Base-by-base conservation (phyloP, 2,113 vertebrate genomes). In the Cynocephalus volans region DNA sequence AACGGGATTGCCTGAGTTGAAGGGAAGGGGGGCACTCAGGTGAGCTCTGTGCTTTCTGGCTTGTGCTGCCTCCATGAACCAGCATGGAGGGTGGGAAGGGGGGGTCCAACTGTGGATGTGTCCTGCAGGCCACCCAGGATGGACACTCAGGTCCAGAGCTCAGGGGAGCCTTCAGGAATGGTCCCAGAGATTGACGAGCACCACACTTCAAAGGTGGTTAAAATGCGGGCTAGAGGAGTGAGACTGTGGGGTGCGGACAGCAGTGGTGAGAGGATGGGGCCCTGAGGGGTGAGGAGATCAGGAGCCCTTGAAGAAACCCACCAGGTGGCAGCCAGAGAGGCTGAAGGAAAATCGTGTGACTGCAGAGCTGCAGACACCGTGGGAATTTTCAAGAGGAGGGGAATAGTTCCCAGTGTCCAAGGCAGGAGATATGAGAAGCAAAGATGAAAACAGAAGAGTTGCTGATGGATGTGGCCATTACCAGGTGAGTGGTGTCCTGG, bases 281-380 rank as follows among this genome's bases (percentile, higher is more conserved):
- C 50, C 23, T 18, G 67, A 24, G 17, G 18, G 26, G 21, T 1
- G 17, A 13, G 50, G 41, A 65, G 12, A 52, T 33, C 36, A 72
- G 58, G 65, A 80, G 54, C 56, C 73, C 14, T 4, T 14, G n/a
- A 67, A 48, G 70, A 24, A 77, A 69, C 69, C n/a, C 17, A 6
- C 21, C 19, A 5, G 73, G 36, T 23, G 50, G 48, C 36, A 17
- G 18, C 45, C 28, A 5, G 48, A 80, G 23, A 50, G 2, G 10
- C 52, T 15, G 18, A 26, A 21, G 65, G 60, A 31, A 45, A 77
- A 56, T 13, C 28, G 45, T 9, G 36, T 33, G 41, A 75, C 75
- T 41, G 31, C 18, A 58, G 50, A 0, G 15, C 14, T n/a, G 4
- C 24, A 14, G 76, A 33, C 26, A n/a, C 12, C 52, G 7, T 0